Evolutionary conservation across 2,113 vertebrate species (phyloP), one percentile per base, ranked within the genome.

Genomic region (Malurus melanocephalus): DNA sequence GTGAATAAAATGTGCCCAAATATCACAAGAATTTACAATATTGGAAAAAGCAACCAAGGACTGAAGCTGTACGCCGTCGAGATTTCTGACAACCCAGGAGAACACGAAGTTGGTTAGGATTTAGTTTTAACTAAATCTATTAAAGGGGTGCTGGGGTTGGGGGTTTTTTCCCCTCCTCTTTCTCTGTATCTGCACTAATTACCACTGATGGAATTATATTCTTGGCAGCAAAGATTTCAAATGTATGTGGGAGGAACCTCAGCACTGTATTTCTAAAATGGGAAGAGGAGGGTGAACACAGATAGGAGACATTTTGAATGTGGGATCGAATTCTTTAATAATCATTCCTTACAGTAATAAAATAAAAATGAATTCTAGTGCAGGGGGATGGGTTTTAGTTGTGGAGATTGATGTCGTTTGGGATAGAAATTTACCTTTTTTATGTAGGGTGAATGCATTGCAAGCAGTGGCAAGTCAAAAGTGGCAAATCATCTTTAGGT

Each of bases 1-100:
- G 99, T 99, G 60, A 99, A 99, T 88, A 99, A 99, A 94, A 98
- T 98, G 98, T 99, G 99, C 73, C 98, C 99, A 23, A 99, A 99
- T 82, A 98, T 99, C 96, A 99, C 99, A 30, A 98, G 99, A n/a
- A 99, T 99, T 94, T 99, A 99, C 93, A 99, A 99, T 95, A 99
- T 99, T 59, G 99, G 99, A 73, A 99, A 98, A 96, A 99, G 99
- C 90, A 94, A 98, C 86, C 98, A 96, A 84, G 99, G 99, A 28
- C 98, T 98, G 82, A 99, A 99, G 87, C 94, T 99, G 42, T 99
- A 99, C 2, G 99, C 98, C 35, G 98, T 99, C 1, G 99, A 99
- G 97, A 98, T 99, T 92, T 99, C 99, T 1, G 99, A 99, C 97
- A 98, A 98, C 83, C 99, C 99, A 1, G 99, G 99, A 93, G 98